Percentiles rank a stretch among this genome's conserved stretches.
These are phyloP conservation scores for Adelphocoris suturalis DNA, from an alignment of 2,888 invertebrate species.

Conservation along the genomic window DNA sequence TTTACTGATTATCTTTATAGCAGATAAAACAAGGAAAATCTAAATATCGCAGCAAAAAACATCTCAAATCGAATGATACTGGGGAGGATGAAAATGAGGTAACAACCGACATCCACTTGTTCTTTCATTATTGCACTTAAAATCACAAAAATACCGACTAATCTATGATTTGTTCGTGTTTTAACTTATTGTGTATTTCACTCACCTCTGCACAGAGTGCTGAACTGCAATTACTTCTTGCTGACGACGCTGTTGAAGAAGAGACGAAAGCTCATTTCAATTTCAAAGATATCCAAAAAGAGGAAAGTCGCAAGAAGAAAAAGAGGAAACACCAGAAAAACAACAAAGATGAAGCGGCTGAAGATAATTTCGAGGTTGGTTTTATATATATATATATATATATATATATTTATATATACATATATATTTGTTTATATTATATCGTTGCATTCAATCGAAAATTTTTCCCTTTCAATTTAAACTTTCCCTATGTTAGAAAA, in stretches of 20 bases:
- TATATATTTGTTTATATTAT: neutral
- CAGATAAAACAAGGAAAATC: constrained; percentile 44
- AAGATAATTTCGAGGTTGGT: constrained; percentile 76
- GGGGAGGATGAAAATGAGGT: constrained; percentile 76
- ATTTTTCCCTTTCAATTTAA: no score
- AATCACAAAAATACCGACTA: no score
- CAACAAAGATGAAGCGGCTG: constrained; percentile 79
- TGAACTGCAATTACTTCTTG: constrained; percentile 85
- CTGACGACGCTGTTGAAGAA: constrained; percentile 83
- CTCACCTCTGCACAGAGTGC: neutral
- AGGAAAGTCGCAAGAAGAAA: constrained; percentile 79
- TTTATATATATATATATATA: neutral
- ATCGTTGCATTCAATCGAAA: neutral
- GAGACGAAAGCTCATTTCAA: constrained; percentile 87
- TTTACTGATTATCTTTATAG: neutral
- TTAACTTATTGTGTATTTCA: neutral
- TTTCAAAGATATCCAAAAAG: constrained; percentile 88
- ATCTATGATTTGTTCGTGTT: no score
- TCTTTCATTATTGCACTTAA: neutral
- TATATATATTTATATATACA: no score
- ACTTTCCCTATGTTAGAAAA: no score
- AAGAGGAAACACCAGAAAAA: constrained; percentile 77
- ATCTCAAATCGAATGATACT: constrained; percentile 73
- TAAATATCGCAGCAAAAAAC: constrained; percentile 47
- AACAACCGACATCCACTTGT: neutral